Base-by-base conservation (phyloP, 2,888 invertebrate genomes). In the Sarcophaga subvicina region DNA sequence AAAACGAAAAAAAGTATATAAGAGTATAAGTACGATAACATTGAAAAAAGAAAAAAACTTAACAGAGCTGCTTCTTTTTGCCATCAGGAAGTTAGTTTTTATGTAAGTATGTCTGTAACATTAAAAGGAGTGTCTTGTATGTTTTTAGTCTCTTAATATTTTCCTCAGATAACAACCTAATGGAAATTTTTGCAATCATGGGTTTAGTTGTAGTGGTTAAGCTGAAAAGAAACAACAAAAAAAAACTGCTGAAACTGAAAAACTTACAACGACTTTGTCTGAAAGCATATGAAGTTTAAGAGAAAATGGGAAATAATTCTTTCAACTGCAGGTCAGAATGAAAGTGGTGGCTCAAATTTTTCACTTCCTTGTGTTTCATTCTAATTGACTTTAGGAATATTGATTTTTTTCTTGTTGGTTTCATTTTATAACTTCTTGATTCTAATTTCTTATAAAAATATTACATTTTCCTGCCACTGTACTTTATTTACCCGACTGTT, bases 141-240 rank as follows among this genome's bases (percentile, higher is more conserved):
- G 59, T 37, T 69, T 69, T 67, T 66, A 54, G 20, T 63, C 54
- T 49, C 8, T 37, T 10, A 62, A n/a, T 62, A 67, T 60, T 66
- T 45, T 71, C 66, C 54, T 45, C 14, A 78, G 71, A 78, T 78
- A 83, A 83, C 67, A 72, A 73, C 54, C 72, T 78, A 83, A 83
- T 78, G 72, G 83, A 72, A 67, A 83, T 72, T 83, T 67, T 62
- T 22, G 78, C 67, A 72, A 78, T 72, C 83, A 67, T 78, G 66
- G 62, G 17, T 71, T 72, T 49, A 22, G 78, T 62, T 78, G 25
- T 66, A 54, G 71, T 63, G 47, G 64, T 66, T 66, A 10, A 27
- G 63, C 54, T 60, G 20, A 49, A 54, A 37, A 49, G 67, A 49
- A 6, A 27, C 45, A 62, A 25, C 22, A 22, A 22, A 22, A 22